phyloP scores from a whole-genome alignment of 2,888 invertebrate species.

The Coenonympha arcania region DNA sequence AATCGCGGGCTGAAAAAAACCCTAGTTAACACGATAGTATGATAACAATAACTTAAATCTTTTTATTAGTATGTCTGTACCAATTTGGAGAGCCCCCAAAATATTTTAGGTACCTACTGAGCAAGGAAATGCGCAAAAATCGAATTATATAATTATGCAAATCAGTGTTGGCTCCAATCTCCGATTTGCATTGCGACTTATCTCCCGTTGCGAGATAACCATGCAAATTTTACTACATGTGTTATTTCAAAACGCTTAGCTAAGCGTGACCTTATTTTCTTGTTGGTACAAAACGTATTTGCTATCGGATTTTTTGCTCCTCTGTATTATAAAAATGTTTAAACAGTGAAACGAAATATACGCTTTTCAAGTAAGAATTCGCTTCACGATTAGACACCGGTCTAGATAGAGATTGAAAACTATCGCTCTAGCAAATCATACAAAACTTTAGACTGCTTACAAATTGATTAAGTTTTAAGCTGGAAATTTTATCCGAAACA shows the following conservation, averaged over 20 bases:
- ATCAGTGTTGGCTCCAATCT: conserved; percentile 14
- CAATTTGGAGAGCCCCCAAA: not conserved
- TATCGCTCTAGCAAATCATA: no score
- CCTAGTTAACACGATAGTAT: no score
- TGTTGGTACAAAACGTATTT: conserved; percentile 4
- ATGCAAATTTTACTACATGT: conserved; percentile 24
- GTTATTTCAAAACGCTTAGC: conserved; percentile 20
- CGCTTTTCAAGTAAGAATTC: no score
- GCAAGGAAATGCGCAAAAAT: conserved; percentile 2
- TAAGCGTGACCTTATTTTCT: conserved; percentile 11
- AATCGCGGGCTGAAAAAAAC: no score
- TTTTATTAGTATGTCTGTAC: not conserved
- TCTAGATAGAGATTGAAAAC: no score
- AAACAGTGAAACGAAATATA: not conserved
- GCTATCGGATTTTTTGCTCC: not conserved
- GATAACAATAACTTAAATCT: not conserved
- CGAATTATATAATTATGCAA: conserved; percentile 15
- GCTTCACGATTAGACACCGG: no score
- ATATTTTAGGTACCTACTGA: not conserved
- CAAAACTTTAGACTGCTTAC: no score
- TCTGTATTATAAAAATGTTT: not conserved
- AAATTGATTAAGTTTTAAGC: no score
- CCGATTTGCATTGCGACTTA: conserved; percentile 22
- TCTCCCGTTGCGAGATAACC: conserved; percentile 23
- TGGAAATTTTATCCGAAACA: no score